A percentile compares a stretch with the other conserved stretches of the same genome.
Evolutionary conservation across 2,888 invertebrate genomes (phyloP).

Genomic region (Venustoraphidia nigricollis): DNA sequence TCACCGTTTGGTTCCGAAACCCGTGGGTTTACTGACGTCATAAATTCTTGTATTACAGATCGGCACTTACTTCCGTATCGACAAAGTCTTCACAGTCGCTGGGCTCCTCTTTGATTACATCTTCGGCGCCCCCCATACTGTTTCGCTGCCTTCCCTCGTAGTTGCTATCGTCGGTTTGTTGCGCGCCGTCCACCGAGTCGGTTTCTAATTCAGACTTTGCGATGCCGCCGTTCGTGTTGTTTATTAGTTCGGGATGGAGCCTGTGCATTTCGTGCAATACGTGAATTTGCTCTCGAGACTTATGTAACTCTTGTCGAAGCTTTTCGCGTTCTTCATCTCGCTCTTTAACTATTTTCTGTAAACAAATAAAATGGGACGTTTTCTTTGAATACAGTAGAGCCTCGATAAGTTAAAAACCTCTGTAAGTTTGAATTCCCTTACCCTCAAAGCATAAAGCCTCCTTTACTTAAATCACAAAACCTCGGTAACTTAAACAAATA

Average conservation of each 20-base stretch:
- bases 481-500: too few species aligned
- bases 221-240: neutral
- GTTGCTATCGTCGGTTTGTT: too few species aligned
- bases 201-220: neutral
- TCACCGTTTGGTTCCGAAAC: too few species aligned
- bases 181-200: neutral
- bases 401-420: too few species aligned
- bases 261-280: conserved; percentile 30
- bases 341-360: conserved; percentile 55
- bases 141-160: too few species aligned
- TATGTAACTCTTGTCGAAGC: conserved; percentile 53
- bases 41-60: too few species aligned
- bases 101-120: neutral
- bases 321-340: conserved; percentile 61
- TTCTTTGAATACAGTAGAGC: too few species aligned
- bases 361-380: conserved; percentile 9
- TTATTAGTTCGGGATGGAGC: neutral
- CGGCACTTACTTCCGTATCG: neutral
- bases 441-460: too few species aligned
- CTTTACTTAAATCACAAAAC: too few species aligned
- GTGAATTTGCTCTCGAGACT: conserved; percentile 54
- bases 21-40: too few species aligned
- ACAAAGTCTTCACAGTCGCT: neutral
- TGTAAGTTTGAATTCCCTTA: too few species aligned
- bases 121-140: neutral